Conservation (phyloP, 2,888 invertebrate genomes). For the Pollenia labialis region DNA sequence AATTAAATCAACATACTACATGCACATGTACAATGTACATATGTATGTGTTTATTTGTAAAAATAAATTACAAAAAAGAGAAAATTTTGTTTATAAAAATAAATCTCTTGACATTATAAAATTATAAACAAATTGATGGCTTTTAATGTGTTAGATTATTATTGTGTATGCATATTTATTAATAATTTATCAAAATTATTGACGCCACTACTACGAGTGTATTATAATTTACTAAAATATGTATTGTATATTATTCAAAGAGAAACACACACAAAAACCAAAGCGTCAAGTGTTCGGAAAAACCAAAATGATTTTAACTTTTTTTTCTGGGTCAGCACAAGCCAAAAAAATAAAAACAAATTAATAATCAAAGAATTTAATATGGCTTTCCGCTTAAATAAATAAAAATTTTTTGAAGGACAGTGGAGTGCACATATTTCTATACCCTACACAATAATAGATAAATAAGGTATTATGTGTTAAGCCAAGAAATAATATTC, state of each 20-base stretch:
- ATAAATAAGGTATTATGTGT: too few species aligned
- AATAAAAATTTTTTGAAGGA: background rate
- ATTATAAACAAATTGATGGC: slow-evolving; percentile 53
- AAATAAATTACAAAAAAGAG: slow-evolving; percentile 13
- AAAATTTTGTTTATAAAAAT: slow-evolving; percentile 50
- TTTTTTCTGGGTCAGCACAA: slow-evolving; percentile 44
- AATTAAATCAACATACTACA: background rate
- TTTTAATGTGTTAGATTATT: slow-evolving; percentile 26
- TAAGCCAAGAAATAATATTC: too few species aligned
- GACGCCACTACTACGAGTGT: slow-evolving; percentile 39
- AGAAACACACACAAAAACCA: too few species aligned
- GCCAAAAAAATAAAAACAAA: slow-evolving; percentile 8
- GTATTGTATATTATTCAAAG: slow-evolving; percentile 9
- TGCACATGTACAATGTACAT: background rate
- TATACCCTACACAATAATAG: too few species aligned
- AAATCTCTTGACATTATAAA: slow-evolving; percentile 54
- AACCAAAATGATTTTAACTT: slow-evolving; percentile 26
- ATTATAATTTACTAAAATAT: slow-evolving; percentile 1
- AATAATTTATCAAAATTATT: slow-evolving; percentile 57
- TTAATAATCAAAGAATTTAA: slow-evolving; percentile 31
- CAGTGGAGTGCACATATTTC: too few species aligned
- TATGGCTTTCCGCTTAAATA: slow-evolving; percentile 2
- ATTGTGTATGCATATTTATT: slow-evolving; percentile 51
- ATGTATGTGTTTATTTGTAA: background rate
- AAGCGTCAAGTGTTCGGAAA: slow-evolving; percentile 35